Conservation (phyloP, 2,113 vertebrate genomes). For the Ammodytes dubius region DNA sequence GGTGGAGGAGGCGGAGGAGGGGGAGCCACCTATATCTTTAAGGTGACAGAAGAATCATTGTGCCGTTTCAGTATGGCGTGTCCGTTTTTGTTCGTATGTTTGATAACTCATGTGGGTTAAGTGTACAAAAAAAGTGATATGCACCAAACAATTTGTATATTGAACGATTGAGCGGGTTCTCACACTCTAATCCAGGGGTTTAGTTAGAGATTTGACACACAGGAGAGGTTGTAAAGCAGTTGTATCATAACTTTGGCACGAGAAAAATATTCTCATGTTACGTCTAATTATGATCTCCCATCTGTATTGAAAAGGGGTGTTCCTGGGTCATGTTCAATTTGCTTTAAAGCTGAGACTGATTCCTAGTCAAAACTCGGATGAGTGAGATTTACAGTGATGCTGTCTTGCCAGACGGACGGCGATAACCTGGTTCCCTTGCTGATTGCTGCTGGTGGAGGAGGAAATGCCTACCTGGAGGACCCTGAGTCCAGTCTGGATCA, state of each 20-base stretch:
- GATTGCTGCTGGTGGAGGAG: slow-evolving; percentile 93
- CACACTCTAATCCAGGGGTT: not conserved
- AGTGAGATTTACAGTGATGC: not conserved
- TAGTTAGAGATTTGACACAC: slow-evolving; percentile 14
- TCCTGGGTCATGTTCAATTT: not conserved
- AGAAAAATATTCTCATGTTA: not conserved
- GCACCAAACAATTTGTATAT: slow-evolving; percentile 13
- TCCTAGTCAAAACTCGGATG: not conserved
- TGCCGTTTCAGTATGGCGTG: not conserved
- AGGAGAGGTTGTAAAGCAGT: not conserved
- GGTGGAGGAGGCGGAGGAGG: slow-evolving; percentile 93
- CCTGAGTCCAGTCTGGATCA: slow-evolving; percentile 81
- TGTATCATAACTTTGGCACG: not conserved
- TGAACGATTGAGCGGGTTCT: not conserved
- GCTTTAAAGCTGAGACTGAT: not conserved
- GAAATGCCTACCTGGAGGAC: slow-evolving; percentile 90
- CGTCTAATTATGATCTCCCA: not conserved
- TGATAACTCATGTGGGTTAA: not conserved
- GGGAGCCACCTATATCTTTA: slow-evolving; percentile 90
- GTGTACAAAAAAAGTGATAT: not conserved
- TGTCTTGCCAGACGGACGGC: slow-evolving; percentile 81
- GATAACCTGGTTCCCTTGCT: slow-evolving; percentile 88
- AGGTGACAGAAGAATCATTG: slow-evolving; percentile 74
- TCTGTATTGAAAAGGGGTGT: not conserved
- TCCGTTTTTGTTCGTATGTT: not conserved